Percentiles rank a stretch among this genome's conserved stretches.
Conservation (phyloP, 2,888 invertebrate genomes). For the Phalera bucephala region DNA sequence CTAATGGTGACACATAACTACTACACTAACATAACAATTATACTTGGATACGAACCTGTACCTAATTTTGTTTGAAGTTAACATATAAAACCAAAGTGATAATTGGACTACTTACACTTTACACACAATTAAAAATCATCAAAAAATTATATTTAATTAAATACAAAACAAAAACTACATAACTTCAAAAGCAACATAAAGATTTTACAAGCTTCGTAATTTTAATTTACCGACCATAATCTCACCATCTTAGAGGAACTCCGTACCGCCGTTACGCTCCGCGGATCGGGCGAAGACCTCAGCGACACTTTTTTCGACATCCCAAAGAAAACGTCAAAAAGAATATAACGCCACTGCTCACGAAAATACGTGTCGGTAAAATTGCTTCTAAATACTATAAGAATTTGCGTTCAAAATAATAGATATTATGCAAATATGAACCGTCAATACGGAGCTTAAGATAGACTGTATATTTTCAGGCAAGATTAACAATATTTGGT, state of each 20-base stretch:
- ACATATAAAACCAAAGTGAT: no score
- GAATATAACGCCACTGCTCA: slow-evolving; percentile 54
- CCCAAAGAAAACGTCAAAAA: slow-evolving; percentile 52
- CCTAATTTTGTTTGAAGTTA: no score
- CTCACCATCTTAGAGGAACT: slow-evolving; percentile 21
- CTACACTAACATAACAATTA: no score
- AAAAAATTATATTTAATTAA: no score
- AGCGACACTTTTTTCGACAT: slow-evolving; percentile 57
- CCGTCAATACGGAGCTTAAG: slow-evolving; percentile 25
- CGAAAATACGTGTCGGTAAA: slow-evolving; percentile 70
- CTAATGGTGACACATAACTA: no score
- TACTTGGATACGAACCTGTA: no score
- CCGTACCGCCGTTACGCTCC: slow-evolving; percentile 46
- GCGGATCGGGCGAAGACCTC: slow-evolving; percentile 51
- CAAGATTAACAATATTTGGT: slow-evolving; percentile 3
- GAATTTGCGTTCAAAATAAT: slow-evolving; percentile 10
- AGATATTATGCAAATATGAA: slow-evolving; percentile 17
- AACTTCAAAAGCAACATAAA: slow-evolving; percentile 4
- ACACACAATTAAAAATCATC: no score
- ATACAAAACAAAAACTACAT: no score
- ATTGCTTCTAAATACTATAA: slow-evolving; percentile 42
- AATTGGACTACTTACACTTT: no score
- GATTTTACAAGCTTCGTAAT: slow-evolving; percentile 22
- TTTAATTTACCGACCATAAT: slow-evolving; percentile 31
- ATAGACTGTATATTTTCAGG: slow-evolving; percentile 4